These are phyloP conservation scores for Petrophora chlorosata DNA, from an alignment of 2,888 invertebrate species.

Conservation along the genomic window DNA sequence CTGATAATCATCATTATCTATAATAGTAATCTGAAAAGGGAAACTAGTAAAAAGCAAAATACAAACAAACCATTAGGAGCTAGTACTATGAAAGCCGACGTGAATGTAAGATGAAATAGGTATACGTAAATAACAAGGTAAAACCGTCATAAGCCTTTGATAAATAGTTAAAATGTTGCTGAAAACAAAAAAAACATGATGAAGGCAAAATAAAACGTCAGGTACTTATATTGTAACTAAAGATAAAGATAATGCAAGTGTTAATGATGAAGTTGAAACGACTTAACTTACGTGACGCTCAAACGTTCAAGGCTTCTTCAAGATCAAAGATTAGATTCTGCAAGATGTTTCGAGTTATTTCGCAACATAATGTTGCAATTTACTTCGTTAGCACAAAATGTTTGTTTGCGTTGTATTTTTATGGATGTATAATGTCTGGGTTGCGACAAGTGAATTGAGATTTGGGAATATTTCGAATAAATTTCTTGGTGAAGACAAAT, in stretches of 20 bases:
- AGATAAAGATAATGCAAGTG: slow-evolving; percentile 16
- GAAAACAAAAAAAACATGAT: too few species aligned
- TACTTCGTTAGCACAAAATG: slow-evolving; percentile 13
- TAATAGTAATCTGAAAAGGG: neutral
- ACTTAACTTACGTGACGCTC: slow-evolving; percentile 29
- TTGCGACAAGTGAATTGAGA: slow-evolving; percentile 1
- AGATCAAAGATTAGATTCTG: slow-evolving; percentile 38
- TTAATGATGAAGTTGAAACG: slow-evolving; percentile 12
- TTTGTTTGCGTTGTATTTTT: slow-evolving; percentile 14
- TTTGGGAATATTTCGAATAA: neutral
- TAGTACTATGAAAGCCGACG: too few species aligned
- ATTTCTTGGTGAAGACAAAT: neutral
- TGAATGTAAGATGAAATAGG: too few species aligned
- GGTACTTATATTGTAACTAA: too few species aligned
- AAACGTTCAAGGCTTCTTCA: slow-evolving; percentile 18
- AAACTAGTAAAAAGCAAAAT: neutral
- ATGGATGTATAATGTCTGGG: neutral
- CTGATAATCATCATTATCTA: neutral
- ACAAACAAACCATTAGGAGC: too few species aligned
- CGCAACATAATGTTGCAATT: slow-evolving; percentile 32
- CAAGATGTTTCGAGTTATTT: slow-evolving; percentile 26
- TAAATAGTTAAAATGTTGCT: too few species aligned
- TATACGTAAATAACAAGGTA: too few species aligned
- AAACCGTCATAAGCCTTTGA: too few species aligned
- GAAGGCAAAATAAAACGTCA: too few species aligned